Percentiles rank a stretch among this genome's conserved stretches.
phyloP scores from a whole-genome alignment of 2,113 vertebrate genomes.

The Galbula dea region DNA sequence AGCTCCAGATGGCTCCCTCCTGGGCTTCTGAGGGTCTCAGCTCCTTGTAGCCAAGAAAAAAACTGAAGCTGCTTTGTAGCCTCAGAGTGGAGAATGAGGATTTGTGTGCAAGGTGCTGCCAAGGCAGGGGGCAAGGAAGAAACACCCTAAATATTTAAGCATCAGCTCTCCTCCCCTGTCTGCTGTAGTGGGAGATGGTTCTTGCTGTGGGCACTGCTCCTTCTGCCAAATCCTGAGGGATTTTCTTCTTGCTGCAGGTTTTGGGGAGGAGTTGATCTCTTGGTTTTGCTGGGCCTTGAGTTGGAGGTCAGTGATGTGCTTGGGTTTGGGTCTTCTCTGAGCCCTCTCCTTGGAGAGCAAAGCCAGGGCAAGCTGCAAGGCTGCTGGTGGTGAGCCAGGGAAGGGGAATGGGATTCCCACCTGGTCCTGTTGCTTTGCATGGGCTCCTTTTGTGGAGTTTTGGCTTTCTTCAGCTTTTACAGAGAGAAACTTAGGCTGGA shows the following conservation, averaged over 20 bases:
- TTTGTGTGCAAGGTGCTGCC: background rate
- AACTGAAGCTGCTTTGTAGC: background rate
- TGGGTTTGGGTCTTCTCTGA: background rate
- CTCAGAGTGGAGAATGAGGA: background rate
- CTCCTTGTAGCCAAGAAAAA: background rate
- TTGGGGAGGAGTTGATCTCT: background rate
- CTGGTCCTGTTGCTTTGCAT: background rate
- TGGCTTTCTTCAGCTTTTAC: constrained; percentile 14
- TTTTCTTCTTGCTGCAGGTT: background rate
- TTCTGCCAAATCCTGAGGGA: background rate
- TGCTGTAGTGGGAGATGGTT: background rate
- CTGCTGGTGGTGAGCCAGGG: background rate
- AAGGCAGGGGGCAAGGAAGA: background rate
- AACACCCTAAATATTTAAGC: background rate
- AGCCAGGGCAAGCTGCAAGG: background rate
- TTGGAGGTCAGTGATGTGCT: background rate
- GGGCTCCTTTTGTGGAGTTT: background rate
- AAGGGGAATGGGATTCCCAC: constrained; percentile 27
- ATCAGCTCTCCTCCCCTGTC: background rate
- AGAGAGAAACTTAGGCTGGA: background rate
- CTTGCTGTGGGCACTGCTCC: rapidly evolving
- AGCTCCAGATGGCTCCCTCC: background rate
- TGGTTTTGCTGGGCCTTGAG: background rate
- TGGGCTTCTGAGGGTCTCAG: background rate
- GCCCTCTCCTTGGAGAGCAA: rapidly evolving